phyloP scores from a whole-genome alignment of 2,797 vertebrate genomes.

The Hybognathus amarus region DNA sequence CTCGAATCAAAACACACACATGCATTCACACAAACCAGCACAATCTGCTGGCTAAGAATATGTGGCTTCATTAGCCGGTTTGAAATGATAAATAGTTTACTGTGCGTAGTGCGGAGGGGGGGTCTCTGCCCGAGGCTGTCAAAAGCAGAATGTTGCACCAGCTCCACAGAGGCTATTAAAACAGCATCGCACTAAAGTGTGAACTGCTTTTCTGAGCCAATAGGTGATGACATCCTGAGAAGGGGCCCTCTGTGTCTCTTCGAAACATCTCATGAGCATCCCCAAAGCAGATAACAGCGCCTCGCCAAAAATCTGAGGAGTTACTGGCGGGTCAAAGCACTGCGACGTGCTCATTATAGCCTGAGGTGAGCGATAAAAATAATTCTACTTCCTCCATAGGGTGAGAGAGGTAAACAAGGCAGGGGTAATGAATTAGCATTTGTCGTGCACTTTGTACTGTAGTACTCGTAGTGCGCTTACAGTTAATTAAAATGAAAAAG shows the following conservation, averaged over 20 bases:
- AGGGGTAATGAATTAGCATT: background rate
- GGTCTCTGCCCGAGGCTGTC: slow-evolving; percentile 37
- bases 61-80: slow-evolving; percentile 51
- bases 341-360: background rate
- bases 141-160: slow-evolving; percentile 41
- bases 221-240: slow-evolving; percentile 23
- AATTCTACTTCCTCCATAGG: background rate
- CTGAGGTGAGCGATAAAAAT: slow-evolving; percentile 7
- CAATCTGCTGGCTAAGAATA: slow-evolving; percentile 34
- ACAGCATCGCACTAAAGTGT: slow-evolving; percentile 4
- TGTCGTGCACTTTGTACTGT: background rate
- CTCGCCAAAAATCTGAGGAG: background rate
- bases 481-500: background rate
- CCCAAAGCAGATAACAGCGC: background rate
- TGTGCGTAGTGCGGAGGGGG: slow-evolving; percentile 30
- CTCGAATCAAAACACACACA: slow-evolving; percentile 31
- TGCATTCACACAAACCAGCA: slow-evolving; percentile 2
- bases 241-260: slow-evolving; percentile 11
- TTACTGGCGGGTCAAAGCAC: background rate
- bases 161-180: slow-evolving; percentile 35
- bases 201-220: slow-evolving; percentile 31
- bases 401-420: slow-evolving; percentile 17
- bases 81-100: slow-evolving; percentile 58
- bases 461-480: background rate
- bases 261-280: slow-evolving; percentile 21